A percentile compares a stretch with the other conserved stretches of the same genome.
Conservation (phyloP, 2,888 invertebrate species). For the Pterostichus niger region DNA sequence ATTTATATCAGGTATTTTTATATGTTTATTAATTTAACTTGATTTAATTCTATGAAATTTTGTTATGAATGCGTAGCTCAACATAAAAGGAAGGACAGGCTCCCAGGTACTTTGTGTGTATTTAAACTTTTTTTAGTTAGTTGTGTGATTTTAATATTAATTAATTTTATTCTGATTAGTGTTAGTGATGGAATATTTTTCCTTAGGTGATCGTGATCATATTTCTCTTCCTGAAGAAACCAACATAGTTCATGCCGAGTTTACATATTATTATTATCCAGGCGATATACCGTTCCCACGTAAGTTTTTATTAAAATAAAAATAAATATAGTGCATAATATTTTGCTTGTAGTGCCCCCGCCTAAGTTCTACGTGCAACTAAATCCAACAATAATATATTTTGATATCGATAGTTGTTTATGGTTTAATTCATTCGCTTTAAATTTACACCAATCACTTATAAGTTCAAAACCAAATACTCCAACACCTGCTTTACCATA, state of each 20-base stretch:
- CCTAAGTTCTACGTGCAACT: slow-evolving; percentile 95
- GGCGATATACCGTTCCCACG: slow-evolving; percentile 93
- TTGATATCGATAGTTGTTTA: slow-evolving; percentile 92
- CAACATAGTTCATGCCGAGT: slow-evolving; percentile 96
- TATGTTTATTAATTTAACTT: slow-evolving; percentile 38
- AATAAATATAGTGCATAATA: slow-evolving; percentile 40
- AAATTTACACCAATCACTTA: slow-evolving; percentile 89
- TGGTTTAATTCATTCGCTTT: slow-evolving; percentile 97
- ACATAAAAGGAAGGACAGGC: slow-evolving; percentile 78
- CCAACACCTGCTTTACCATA: slow-evolving; percentile 79
- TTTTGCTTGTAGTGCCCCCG: slow-evolving; percentile 88
- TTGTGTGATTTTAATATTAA: slow-evolving; percentile 24
- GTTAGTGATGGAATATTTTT: not conserved
- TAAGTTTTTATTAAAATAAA: slow-evolving; percentile 77
- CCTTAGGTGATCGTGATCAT: slow-evolving; percentile 85
- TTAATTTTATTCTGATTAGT: slow-evolving; percentile 51
- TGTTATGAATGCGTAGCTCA: slow-evolving; percentile 77
- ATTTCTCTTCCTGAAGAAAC: slow-evolving; percentile 94
- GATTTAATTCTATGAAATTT: slow-evolving; percentile 52
- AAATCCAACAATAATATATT: slow-evolving; percentile 92
- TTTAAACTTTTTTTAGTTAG: slow-evolving; percentile 18
- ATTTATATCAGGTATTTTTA: slow-evolving; percentile 83
- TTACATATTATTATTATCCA: slow-evolving; percentile 97
- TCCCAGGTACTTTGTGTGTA: slow-evolving; percentile 56
- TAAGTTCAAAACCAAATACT: slow-evolving; percentile 77